Percentiles rank a stretch among this genome's conserved stretches.
Conservation (phyloP, 2,113 vertebrate species). For the Uria aalge region DNA sequence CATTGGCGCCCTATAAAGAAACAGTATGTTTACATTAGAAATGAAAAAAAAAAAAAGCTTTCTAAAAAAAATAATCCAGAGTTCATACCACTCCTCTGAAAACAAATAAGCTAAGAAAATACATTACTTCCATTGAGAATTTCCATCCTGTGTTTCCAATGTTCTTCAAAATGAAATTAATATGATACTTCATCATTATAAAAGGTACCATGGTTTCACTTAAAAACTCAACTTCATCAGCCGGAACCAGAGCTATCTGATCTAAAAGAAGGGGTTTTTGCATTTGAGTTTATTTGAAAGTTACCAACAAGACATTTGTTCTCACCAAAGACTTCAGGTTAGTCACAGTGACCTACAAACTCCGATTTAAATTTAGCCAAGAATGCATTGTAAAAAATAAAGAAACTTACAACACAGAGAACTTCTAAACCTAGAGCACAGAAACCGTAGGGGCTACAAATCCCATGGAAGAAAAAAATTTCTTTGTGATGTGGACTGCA, state of each 20-base stretch:
- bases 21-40: not conserved
- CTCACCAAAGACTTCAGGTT: not conserved
- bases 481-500: not conserved
- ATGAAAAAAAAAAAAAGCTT: not conserved
- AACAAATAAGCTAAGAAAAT: not conserved
- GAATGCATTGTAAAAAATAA: not conserved
- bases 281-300: not conserved
- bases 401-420: not conserved
- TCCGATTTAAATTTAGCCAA: not conserved
- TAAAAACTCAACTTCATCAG: not conserved
- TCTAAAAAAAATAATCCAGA: not conserved
- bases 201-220: not conserved
- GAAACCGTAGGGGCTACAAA: not conserved
- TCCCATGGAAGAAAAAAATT: not conserved
- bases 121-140: not conserved
- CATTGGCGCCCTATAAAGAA: constrained; percentile 88
- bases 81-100: not conserved
- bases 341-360: not conserved
- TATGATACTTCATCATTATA: not conserved
- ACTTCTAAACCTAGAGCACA: not conserved
- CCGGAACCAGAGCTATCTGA: not conserved
- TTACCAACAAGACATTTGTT: not conserved
- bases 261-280: not conserved
- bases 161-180: not conserved
- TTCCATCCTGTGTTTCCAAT: not conserved